A percentile compares a stretch with the other conserved stretches of the same genome.
Conservation (phyloP, 2,888 invertebrate species). For the Gandaritis pyraliata region DNA sequence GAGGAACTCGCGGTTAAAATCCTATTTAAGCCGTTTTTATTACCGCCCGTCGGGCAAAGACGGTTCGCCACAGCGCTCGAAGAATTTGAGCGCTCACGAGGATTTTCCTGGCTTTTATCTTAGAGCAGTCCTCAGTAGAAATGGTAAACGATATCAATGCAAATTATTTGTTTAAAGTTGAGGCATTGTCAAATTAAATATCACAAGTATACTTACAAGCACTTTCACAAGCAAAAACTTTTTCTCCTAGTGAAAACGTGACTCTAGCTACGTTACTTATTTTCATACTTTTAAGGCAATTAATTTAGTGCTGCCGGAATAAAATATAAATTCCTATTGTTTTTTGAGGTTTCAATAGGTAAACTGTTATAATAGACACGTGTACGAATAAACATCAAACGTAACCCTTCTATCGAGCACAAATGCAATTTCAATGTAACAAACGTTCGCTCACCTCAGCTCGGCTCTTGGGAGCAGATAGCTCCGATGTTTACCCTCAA, state of each 20-base stretch:
- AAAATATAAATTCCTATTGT: too few relatives aligned
- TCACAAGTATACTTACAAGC: neutral
- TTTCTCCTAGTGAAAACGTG: neutral
- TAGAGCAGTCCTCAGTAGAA: slow-evolving; percentile 62
- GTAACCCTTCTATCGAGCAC: slow-evolving; percentile 38
- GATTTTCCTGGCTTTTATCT: slow-evolving; percentile 78
- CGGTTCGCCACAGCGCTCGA: slow-evolving; percentile 77
- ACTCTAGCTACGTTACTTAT: too few relatives aligned
- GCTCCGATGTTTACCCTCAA: slow-evolving; percentile 75
- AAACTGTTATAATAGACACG: neutral
- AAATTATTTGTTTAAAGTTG: slow-evolving; percentile 56
- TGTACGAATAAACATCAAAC: slow-evolving; percentile 15
- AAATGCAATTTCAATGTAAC: slow-evolving; percentile 62
- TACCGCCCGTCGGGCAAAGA: slow-evolving; percentile 82
- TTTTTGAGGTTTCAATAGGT: too few relatives aligned
- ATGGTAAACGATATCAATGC: slow-evolving; percentile 74
- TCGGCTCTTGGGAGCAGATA: slow-evolving; percentile 56
- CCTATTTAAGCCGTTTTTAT: slow-evolving; percentile 85
- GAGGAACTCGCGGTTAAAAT: slow-evolving; percentile 83
- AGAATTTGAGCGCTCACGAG: slow-evolving; percentile 78
- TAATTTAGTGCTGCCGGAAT: too few relatives aligned
- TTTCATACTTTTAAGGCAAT: too few relatives aligned
- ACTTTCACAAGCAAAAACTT: too few relatives aligned
- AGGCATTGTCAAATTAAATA: slow-evolving; percentile 15
- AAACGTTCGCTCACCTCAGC: slow-evolving; percentile 65